phyloP scores from a whole-genome alignment of 2,888 invertebrate species.

The Eudasyphora cyanicolor region DNA sequence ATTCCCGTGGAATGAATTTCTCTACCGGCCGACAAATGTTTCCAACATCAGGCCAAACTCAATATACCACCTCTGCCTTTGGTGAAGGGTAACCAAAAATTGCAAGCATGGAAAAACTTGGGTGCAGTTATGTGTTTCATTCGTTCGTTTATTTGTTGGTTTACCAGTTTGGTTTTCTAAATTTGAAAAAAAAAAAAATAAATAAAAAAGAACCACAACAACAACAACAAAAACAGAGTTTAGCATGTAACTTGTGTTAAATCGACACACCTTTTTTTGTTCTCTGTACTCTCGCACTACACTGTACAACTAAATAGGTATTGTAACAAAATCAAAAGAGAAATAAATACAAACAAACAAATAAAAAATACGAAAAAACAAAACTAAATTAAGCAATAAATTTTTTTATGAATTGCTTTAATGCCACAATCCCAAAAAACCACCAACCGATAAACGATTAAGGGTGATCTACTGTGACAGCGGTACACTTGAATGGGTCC shows the following conservation, averaged over 20 bases:
- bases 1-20: too few species aligned
- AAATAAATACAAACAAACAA: background rate
- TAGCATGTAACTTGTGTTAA: slow-evolving; percentile 66
- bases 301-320: too few species aligned
- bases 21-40: too few species aligned
- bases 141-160: background rate
- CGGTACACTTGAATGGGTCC: background rate
- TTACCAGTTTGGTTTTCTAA: background rate
- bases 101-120: slow-evolving; percentile 15
- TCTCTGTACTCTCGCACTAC: too few species aligned
- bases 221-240: slow-evolving; percentile 29
- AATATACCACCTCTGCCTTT: too few species aligned
- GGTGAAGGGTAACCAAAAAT: background rate
- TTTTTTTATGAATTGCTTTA: slow-evolving; percentile 17
- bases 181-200: background rate
- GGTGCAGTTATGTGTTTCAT: slow-evolving; percentile 21
- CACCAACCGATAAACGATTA: background rate
- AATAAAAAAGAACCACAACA: background rate
- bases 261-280: slow-evolving; percentile 62
- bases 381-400: slow-evolving; percentile 66
- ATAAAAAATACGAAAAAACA: slow-evolving; percentile 6
- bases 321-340: slow-evolving; percentile 9
- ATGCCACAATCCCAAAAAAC: background rate
- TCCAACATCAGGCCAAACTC: too few species aligned
- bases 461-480: background rate